Evolutionary conservation across 2,113 vertebrate genomes (phyloP), one percentile per base, ranked within the genome.

Genomic region (Leucosticte australis): DNA sequence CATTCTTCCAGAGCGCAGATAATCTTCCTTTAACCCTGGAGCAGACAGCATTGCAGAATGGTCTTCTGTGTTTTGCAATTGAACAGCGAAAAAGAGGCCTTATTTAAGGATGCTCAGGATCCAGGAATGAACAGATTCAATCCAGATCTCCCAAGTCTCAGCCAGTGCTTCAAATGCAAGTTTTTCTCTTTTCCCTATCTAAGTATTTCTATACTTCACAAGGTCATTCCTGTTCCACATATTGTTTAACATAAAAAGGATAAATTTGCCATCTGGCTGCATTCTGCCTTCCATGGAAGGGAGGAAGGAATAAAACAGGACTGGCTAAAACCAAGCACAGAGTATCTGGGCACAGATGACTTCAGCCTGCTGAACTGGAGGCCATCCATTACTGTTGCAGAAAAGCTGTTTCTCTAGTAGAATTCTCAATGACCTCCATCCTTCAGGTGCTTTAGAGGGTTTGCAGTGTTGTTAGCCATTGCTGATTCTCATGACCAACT

Each of bases 41-140:
- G 22, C 3, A 24, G 15, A 31, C 4, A 64, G 37, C 19, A 42
- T 35, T 73, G 31, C 16, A 87, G 37, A 64, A 44, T 15, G 4
- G 12, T 37, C 56, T 81, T 90, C 30, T 1, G 1, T 8, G 0
- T 64, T 92, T 84, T 84, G 27, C 13, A 35, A 30, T 30, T 76
- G 47, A 46, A n/a, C 35, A 76, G 11, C 0, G 0, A 79, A 15
- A 33, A 39, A 64, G 41, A 10, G 7, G 30, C 4, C 15, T 82
- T 76, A 10, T 65, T 77, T 71, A 69, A 89, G 30, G n/a, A 59
- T 76, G 49, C 11, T 53, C 21, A 53, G 33, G 42, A 31, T 65
- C 28, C 47, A 42, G 20, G 10, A 78, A 8, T 13, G 37, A 89
- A 84, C 20, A 49, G n/a, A 80, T 52, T 44, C 55, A 74, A 7